Base-by-base conservation (phyloP, 2,888 invertebrate genomes). In the Leptinotarsa tumamoca region DNA sequence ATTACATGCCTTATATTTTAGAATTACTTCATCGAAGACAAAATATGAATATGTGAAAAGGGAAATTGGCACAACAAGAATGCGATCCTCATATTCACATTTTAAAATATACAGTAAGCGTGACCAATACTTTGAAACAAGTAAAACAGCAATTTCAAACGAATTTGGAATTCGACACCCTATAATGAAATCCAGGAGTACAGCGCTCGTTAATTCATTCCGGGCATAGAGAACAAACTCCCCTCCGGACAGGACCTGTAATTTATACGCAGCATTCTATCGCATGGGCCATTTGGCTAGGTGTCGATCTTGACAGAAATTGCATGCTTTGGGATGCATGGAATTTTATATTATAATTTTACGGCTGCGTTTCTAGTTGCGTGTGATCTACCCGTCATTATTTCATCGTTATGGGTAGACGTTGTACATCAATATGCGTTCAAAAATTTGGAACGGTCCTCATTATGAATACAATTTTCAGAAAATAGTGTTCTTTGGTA, bases 321-420 rank as follows among this genome's bases (percentile, higher is more conserved):
- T 54, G 54, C 52, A 68, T 54, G 52, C n/a, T 68, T 54, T 68
- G 54, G n/a, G 51, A 52, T 68, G 54, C 68, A 51, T 68, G 68
- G 27, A 68, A 68, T 63, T 63, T 63, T 63, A 33, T 63, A 63
- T 63, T 63, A n/a, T 43, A 63, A 63, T 63, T 63, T 43, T 63
- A 63, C 63, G 33, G 63, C 63, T 63, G 63, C 63, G 63, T 43
- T 63, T 63, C 14, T n/a, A 43, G 63, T 63, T 63, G 63, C 63
- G 63, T 63, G 63, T 43, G 63, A 63, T 43, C 15, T 33, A 63
- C 63, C 63, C 33, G 43, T 27, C 61, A 61, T 61, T 61, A 61
- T 61, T 4, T 61, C 13, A 18, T 27, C n/a, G 23, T 58, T 58
- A 61, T 27, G 43, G n/a, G 33, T n/a, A 63, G 63, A 63, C 43